Evolutionary conservation across 2,888 invertebrate species (phyloP), one percentile per base, ranked within the genome.

Genomic region (Himalopsyche kuldschensis): DNA sequence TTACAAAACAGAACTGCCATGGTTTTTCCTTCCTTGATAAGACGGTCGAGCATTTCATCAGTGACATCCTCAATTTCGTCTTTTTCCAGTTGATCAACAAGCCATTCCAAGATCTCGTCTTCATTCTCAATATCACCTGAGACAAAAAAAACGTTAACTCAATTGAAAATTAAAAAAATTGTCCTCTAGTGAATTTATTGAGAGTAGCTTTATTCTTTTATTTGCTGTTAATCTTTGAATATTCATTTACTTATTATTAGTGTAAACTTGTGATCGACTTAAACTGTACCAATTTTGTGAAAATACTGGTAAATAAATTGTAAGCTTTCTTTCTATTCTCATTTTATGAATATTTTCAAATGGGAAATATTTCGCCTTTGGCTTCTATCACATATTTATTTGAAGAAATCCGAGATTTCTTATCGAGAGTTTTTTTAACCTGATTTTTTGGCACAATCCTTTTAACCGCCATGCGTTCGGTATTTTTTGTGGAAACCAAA

Each of bases 11-110:
- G 92, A 84, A 97, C 97, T 85, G 97, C 97, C 87, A 98, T 93
- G 87, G 95, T 96, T 90, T 96, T 96, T 87, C 97, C 96, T 88
- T 97, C 97, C 88, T 96, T 96, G 87, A 98, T 95, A 86, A 98
- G 93, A 89, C 95, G 95, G 89, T 97, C 97, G 87, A 98, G 92
- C 97, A 97, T 97, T 91, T 97, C 97, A 90, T 97, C 97, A 78
- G 97, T 97, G 75, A 98, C 96, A 90, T 98, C 97, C 92, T 98
- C 97, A 87, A 98, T 98, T 92, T 97, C 97, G 89, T 98, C 97
- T 88, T 95, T 96, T 89, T 97, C 97, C 87, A 97, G 92, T 90
- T 97, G 97, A 86, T 95, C 94, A 84, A 97, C 93, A 47, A 97
- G 91, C 97, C 97, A 97, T 88, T 96, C 96, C 81, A 97, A 91